Evolutionary conservation across 2,797 vertebrate species (phyloP).

Genomic region (Falco rusticolus): DNA sequence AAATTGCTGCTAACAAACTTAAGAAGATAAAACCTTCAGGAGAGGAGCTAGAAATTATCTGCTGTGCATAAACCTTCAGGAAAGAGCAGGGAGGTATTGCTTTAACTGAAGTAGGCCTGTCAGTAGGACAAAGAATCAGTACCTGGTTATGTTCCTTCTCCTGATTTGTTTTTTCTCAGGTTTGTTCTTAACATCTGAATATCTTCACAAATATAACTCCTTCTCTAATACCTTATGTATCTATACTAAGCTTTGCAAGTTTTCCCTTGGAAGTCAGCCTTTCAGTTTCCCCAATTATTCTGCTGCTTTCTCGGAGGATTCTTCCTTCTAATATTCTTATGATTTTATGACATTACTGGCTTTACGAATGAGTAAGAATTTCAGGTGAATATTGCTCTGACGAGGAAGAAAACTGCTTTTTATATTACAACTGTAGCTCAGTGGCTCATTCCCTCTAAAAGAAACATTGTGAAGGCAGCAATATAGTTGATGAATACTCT

Average conservation of each 20-base stretch:
- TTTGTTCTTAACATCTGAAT: not conserved
- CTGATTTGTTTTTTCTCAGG: not conserved
- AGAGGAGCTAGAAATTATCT: not conserved
- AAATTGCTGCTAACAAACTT: not conserved
- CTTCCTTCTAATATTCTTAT: not conserved
- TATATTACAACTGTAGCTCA: not conserved
- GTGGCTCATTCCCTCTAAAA: not conserved
- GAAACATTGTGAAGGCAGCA: not conserved
- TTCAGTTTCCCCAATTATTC: not conserved
- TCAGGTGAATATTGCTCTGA: not conserved
- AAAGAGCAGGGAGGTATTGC: not conserved
- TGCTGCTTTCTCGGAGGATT: not conserved
- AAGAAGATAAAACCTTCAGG: not conserved
- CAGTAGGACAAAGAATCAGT: not conserved
- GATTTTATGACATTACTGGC: not conserved
- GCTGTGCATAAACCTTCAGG: not conserved
- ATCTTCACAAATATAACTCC: not conserved
- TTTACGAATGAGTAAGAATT: not conserved
- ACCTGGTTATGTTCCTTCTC: not conserved
- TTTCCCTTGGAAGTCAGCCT: not conserved
- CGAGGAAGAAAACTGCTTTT: not conserved
- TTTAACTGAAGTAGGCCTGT: not conserved
- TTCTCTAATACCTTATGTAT: not conserved
- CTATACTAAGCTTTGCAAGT: not conserved
- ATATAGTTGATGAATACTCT: not conserved